phyloP scores from a whole-genome alignment of 2,113 vertebrate genomes.

The Euleptes europaea region DNA sequence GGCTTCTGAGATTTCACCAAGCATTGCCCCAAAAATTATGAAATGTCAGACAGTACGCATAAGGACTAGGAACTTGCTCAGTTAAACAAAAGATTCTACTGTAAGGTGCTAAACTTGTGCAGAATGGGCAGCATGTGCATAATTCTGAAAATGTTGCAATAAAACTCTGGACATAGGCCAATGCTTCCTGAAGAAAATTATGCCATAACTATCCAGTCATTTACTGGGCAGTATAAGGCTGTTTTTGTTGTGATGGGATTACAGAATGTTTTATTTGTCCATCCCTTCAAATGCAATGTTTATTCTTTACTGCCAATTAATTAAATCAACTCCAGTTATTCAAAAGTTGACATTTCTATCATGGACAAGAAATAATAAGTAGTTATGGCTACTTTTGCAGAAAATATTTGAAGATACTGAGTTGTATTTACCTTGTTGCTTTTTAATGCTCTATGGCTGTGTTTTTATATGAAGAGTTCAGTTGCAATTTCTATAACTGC shows the following conservation, averaged over 20 bases:
- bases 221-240: not conserved
- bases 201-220: not conserved
- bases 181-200: not conserved
- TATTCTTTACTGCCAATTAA: not conserved
- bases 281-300: not conserved
- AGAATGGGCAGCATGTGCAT: not conserved
- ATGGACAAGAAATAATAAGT: not conserved
- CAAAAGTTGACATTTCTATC: not conserved
- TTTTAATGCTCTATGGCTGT: not conserved
- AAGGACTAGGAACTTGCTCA: not conserved
- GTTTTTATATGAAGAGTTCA: not conserved
- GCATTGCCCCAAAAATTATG: not conserved
- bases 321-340: not conserved
- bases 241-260: not conserved
- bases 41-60: not conserved
- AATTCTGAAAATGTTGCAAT: not conserved
- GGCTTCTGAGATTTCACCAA: not conserved
- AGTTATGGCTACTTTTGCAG: not conserved
- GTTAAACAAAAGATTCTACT: not conserved
- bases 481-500: conserved; percentile 1
- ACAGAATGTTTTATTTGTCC: not conserved
- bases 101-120: not conserved
- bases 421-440: not conserved
- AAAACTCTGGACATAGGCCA: not conserved
- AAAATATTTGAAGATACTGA: not conserved